Percentiles rank a stretch among this genome's conserved stretches.
phyloP scores from a whole-genome alignment of 2,113 vertebrate genomes.

The Apodemus speciosus region DNA sequence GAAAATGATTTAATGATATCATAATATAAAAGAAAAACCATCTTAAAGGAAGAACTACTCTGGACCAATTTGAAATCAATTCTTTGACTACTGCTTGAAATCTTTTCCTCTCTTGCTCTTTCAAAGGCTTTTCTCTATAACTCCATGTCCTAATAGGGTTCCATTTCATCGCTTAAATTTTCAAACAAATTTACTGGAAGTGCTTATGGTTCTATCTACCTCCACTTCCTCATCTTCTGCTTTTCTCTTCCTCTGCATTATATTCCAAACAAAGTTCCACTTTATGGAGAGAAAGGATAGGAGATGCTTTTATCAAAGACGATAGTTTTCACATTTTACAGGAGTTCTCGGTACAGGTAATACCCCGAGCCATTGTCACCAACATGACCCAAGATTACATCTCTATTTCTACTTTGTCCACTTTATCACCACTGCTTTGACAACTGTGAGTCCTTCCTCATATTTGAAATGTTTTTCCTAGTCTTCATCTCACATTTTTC shows the following conservation, averaged over 20 bases:
- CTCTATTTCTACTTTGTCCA: background rate
- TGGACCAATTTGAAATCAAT: background rate
- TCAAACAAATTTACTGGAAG: background rate
- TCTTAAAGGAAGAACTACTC: background rate
- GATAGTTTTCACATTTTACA: background rate
- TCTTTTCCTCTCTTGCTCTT: background rate
- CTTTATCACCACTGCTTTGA: background rate
- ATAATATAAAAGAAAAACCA: background rate
- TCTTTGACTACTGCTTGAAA: background rate
- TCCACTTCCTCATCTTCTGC: background rate
- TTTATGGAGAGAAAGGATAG: background rate
- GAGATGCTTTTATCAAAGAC: background rate
- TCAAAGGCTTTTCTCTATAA: background rate
- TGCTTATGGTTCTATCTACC: background rate
- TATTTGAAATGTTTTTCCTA: slow-evolving; percentile 30
- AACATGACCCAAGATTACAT: background rate
- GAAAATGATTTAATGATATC: background rate
- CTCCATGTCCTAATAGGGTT: background rate
- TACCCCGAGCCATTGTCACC: background rate
- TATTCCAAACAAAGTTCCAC: background rate
- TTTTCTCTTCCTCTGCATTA: background rate
- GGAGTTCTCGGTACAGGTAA: background rate
- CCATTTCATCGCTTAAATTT: background rate
- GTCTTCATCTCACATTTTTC: slow-evolving; percentile 16
- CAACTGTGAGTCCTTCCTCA: background rate